Evolutionary conservation across 2,797 vertebrate genomes (phyloP), one percentile per base, ranked within the genome.

Genomic region (Erpetoichthys calabaricus): DNA sequence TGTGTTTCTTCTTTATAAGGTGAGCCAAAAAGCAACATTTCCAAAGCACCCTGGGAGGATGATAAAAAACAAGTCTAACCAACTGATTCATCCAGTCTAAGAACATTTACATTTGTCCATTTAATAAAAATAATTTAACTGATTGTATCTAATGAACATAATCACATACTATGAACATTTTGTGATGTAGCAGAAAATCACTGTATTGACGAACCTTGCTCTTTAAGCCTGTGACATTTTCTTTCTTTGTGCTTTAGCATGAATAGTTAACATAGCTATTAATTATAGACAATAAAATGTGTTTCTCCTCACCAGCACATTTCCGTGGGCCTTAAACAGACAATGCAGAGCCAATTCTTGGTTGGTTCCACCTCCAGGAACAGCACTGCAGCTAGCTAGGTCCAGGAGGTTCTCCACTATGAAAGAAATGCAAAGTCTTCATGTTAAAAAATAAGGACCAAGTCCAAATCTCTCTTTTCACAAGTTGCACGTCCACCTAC

Each of bases 341-440:
- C 84, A 81, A 64, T 88, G 83, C 62, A 89, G 73, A 2, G 85
- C 83, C 63, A 88, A 75, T 67, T 89, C 86, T 2, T 67, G 72
- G 70, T 88, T 89, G 57, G 79, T 81, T 65, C 84, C 82, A 45
- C 86, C 82, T 68, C 84, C 84, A 70, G 85, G 85, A 46, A 87
- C 9, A 44, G 80, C 85, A 51, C 83, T 82, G 58, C 85, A 89
- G 69, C 78, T 79, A 55, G 84, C 81, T 74, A 89, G 67, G 55
- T 78, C 78, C 60, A 87, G 55, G 68, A 89, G 68, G 66, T 63
- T 74, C 62, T 80, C 85, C 71, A 87, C 86, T 89, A 56, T 7
- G 44, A 56, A 41, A 3, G 52, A 5, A 47, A 41, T 49, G n/a
- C 7, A 51, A 8, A 25, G 25, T 25, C 2, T 25, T 25, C 25